Base-by-base conservation (phyloP, 2,113 vertebrate species). In the Alouatta palliata region DNA sequence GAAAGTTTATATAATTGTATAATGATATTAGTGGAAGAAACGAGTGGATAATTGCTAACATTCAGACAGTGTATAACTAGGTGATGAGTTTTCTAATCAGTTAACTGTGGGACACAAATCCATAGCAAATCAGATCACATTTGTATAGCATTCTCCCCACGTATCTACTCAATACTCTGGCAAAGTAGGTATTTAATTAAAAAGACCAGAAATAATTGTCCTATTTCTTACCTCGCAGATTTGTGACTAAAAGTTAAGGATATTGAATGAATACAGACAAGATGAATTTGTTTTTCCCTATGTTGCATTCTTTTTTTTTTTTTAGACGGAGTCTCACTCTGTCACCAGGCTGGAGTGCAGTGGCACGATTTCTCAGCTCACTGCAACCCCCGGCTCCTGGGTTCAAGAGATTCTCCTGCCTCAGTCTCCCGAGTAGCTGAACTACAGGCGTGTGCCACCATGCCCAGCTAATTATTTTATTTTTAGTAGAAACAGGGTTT, bases 181-280 rank as follows among this genome's bases (percentile, higher is more conserved):
- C 47, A 89, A 76, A 64, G 85, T 23, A 77, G 25, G 30, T 61
- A 45, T 97, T 95, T 95, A 89, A 82, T 68, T 80, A 27, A 89
- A 89, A 90, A 71, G 19, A 40, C 23, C 35, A 91, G 40, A 91
- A 85, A 79, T 61, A 85, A 79, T 61, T 95, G 30, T 35, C 49
- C 13, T n/a, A 4, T 82, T 88, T 82, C 56, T 90, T 61, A 12
- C 11, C n/a, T 76, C 16, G 88, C 14, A 70, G 19, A 43, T 97
- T 84, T 88, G 8, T 93, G 13, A 47, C 49, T 75, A 64, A 54
- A 91, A 84, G 10, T 73, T 95, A 85, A 76, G 27, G 4, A 70
- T 64, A 37, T 16, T 37, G 14, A 81, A 27, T 47, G 4, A 89
- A 47, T 45, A 45, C 27, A 71, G 12, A 49, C 3, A 40, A 64